Conservation (phyloP, 2,113 vertebrate species). For the Pelecanus crispus region DNA sequence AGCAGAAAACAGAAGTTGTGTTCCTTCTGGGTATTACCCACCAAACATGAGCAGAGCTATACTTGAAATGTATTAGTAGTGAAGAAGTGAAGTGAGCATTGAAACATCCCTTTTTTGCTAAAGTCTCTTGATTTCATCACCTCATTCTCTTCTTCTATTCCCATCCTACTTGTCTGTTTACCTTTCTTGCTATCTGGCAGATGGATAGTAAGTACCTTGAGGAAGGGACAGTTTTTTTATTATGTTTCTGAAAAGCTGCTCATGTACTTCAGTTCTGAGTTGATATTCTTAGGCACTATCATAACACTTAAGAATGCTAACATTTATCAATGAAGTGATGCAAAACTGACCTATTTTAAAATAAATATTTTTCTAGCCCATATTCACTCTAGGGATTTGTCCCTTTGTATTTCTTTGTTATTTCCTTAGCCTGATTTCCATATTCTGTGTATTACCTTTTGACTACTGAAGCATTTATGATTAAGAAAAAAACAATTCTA, state of each 20-base stretch:
- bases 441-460: background rate
- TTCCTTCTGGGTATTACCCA: background rate
- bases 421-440: background rate
- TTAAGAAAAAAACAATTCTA: background rate
- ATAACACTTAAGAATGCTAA: background rate
- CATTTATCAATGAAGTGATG: background rate
- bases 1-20: background rate
- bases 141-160: background rate
- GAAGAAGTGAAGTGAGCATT: background rate
- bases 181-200: background rate
- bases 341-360: background rate
- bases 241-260: background rate
- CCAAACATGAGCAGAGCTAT: background rate
- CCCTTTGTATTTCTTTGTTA: background rate
- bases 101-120: background rate
- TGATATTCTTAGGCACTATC: background rate
- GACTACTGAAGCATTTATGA: background rate
- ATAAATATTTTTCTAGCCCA: background rate
- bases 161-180: background rate
- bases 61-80: background rate
- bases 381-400: background rate
- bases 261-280: background rate
- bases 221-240: background rate
- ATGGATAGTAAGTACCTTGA: background rate
- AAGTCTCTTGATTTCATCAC: background rate